phyloP scores from a whole-genome alignment of 2,888 invertebrate genomes.

The Mesopsocus fuscifrons region DNA sequence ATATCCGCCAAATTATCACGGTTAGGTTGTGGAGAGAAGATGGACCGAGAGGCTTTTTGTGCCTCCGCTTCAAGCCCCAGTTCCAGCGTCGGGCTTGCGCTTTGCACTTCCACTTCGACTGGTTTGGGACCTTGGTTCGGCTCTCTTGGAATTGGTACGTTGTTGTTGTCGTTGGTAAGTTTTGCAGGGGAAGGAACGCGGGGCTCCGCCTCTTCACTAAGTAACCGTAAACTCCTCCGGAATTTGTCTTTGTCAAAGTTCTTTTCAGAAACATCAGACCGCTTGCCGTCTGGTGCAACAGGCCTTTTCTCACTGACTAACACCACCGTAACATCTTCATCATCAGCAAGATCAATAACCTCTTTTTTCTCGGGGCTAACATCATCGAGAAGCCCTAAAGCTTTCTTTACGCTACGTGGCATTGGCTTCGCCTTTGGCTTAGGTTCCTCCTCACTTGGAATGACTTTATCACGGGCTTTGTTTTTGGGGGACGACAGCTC shows the following conservation, averaged over 20 bases:
- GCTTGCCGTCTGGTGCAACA: neutral
- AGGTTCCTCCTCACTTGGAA: conserved; percentile 14
- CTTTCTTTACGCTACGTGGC: conserved; percentile 25
- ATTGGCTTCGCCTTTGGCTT: conserved; percentile 29
- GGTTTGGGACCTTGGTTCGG: too few relatives aligned
- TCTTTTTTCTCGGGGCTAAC: conserved; percentile 17
- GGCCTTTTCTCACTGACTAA: conserved; percentile 9
- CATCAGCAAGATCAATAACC: conserved; percentile 15
- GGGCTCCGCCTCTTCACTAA: conserved; percentile 2
- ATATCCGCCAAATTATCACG: conserved; percentile 36
- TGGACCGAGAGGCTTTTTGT: conserved; percentile 30
- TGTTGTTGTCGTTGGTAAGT: neutral
- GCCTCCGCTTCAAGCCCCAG: conserved; percentile 14
- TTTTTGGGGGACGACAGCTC: neutral
- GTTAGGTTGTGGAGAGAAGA: conserved; percentile 48
- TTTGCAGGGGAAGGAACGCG: neutral
- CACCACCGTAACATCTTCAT: conserved; percentile 1
- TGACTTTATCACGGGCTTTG: conserved; percentile 10
- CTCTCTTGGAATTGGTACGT: too few relatives aligned
- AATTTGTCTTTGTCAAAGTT: conserved; percentile 9
- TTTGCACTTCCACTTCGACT: too few relatives aligned
- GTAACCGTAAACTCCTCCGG: conserved; percentile 1
- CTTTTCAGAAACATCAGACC: conserved; percentile 7
- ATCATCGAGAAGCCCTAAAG: conserved; percentile 17
- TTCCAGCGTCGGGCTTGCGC: too few relatives aligned